A percentile compares a stretch with the other conserved stretches of the same genome.
Evolutionary conservation across 2,113 vertebrate genomes (phyloP).

Genomic region (Puma concolor): DNA sequence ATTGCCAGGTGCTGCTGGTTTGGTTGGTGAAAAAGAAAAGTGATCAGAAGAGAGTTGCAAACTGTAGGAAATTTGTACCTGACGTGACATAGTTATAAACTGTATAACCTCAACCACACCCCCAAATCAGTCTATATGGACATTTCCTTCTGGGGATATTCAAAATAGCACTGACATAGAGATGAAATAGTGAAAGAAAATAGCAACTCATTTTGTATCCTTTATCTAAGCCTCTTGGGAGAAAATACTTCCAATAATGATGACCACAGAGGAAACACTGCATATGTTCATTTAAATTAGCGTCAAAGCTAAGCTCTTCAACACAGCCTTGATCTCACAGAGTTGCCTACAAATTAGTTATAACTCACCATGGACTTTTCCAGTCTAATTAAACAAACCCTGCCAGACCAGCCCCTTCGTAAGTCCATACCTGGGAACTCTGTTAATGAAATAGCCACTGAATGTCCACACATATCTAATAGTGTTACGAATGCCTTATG

Average conservation of each 20-base stretch:
- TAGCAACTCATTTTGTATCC: not conserved
- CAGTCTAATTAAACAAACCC: not conserved
- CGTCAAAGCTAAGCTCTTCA: not conserved
- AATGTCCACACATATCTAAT: not conserved
- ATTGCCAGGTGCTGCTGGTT: not conserved
- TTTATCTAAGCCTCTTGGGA: not conserved
- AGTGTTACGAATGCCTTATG: not conserved
- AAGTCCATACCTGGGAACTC: not conserved
- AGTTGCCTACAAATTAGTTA: not conserved
- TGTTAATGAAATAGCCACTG: not conserved
- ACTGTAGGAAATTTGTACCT: not conserved
- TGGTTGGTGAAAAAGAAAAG: not conserved
- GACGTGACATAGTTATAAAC: not conserved
- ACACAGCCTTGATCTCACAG: not conserved
- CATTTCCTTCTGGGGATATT: not conserved
- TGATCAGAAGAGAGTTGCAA: not conserved
- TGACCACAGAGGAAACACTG: not conserved
- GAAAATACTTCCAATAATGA: not conserved
- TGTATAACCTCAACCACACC: accelerated
- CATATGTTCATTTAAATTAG: not conserved
- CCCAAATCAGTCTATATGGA: not conserved
- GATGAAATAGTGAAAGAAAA: not conserved
- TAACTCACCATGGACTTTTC: not conserved
- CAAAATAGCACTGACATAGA: not conserved
- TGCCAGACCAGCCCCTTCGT: not conserved